Conservation (phyloP, 2,888 invertebrate species). For the Gasteruption jaculator region DNA sequence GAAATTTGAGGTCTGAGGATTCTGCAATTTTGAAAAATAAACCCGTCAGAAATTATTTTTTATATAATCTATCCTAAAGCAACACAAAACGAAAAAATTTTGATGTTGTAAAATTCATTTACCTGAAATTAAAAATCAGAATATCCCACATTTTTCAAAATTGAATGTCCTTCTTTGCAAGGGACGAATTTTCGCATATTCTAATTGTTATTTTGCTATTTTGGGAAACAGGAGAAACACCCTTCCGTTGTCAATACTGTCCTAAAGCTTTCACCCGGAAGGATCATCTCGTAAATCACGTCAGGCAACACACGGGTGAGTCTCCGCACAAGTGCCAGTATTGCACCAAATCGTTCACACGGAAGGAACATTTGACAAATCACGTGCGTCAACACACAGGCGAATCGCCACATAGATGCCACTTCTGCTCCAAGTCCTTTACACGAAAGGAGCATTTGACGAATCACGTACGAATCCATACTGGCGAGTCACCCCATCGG, state of each 20-base stretch:
- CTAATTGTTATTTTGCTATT: no score
- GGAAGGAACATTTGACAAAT: slow-evolving; percentile 79
- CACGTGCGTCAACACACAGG: slow-evolving; percentile 85
- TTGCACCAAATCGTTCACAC: slow-evolving; percentile 74
- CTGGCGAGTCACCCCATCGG: slow-evolving; percentile 65
- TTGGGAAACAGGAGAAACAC: slow-evolving; percentile 65
- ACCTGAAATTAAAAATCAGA: no score
- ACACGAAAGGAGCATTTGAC: slow-evolving; percentile 83
- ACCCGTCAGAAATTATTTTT: no score
- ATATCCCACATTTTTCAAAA: no score
- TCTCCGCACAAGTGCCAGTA: slow-evolving; percentile 73
- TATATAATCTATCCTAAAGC: no score
- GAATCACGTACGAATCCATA: slow-evolving; percentile 68
- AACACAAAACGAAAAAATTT: no score
- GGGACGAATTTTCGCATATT: no score
- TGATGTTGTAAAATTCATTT: no score
- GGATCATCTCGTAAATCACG: slow-evolving; percentile 74
- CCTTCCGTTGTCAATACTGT: slow-evolving; percentile 78
- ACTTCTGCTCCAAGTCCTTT: slow-evolving; percentile 80
- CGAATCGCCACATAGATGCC: slow-evolving; percentile 81
- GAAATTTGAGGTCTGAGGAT: no score
- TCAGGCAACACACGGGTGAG: slow-evolving; percentile 72
- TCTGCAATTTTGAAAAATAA: no score
- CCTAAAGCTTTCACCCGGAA: slow-evolving; percentile 82
- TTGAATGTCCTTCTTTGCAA: no score